These are phyloP conservation scores for Hydra vulgaris DNA, from an alignment of 30 jellyfish, hydroid and myxozoan species.

Conservation along the genomic window DNA sequence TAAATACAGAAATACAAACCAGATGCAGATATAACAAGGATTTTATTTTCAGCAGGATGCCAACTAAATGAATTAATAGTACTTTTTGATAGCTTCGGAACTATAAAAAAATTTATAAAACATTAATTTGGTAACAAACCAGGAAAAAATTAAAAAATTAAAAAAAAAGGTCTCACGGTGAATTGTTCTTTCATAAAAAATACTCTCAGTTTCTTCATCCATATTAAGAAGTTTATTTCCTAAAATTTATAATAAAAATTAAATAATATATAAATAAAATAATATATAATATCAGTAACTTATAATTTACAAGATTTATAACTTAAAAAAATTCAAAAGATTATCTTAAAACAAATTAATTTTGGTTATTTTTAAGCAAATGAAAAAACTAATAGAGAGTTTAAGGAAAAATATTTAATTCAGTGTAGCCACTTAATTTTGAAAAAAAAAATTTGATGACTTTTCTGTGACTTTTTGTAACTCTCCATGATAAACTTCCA, in stretches of 20 bases:
- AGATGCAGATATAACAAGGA: conserved; percentile 43
- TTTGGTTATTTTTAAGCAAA: too few relatives aligned
- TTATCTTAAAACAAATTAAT: too few relatives aligned
- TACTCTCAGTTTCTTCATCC: conserved; percentile 60
- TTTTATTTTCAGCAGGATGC: conserved; percentile 70
- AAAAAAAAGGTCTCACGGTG: conserved; percentile 37
- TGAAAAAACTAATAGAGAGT: too few relatives aligned
- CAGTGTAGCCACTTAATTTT: too few relatives aligned
- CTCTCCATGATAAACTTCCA: too few relatives aligned
- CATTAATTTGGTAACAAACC: neutral
- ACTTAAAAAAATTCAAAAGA: neutral
- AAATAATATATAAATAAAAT: too few relatives aligned
- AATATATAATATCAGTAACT: too few relatives aligned
- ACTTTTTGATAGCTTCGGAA: conserved; percentile 36
- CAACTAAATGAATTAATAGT: conserved; percentile 65
- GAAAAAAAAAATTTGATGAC: too few relatives aligned
- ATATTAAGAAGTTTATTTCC: conserved; percentile 18
- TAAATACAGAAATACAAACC: conserved; percentile 22
- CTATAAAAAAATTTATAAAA: conserved; percentile 16
- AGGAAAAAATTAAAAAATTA: neutral
- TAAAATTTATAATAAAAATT: too few relatives aligned
- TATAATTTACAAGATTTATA: too few relatives aligned
- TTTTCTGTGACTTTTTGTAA: too few relatives aligned
- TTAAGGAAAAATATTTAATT: too few relatives aligned
- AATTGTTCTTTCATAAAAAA: conserved; percentile 48